Evolutionary conservation across 2,113 vertebrate species (phyloP).

Genomic region (Saguinus imperator): DNA sequence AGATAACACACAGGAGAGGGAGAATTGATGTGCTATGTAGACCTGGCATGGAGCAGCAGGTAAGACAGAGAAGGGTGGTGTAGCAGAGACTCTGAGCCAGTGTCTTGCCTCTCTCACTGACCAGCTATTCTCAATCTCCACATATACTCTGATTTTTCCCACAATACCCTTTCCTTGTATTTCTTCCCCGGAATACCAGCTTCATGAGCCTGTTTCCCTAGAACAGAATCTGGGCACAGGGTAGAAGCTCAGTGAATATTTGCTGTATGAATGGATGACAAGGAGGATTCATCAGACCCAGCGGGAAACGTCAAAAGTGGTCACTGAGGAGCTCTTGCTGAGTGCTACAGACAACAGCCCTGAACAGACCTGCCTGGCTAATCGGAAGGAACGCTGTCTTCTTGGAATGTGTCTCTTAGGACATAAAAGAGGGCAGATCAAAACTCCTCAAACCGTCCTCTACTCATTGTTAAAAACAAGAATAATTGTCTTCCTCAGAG

Average conservation of each 20-base stretch:
- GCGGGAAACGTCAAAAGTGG: background rate
- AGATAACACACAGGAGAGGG: background rate
- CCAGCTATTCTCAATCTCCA: background rate
- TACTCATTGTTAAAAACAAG: background rate
- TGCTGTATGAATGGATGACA: background rate
- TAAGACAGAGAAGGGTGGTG: background rate
- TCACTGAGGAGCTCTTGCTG: fast-evolving
- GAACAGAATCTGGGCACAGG: background rate
- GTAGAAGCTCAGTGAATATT: background rate
- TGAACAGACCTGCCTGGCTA: fast-evolving
- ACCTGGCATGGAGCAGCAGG: background rate
- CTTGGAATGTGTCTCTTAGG: background rate
- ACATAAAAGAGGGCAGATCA: background rate
- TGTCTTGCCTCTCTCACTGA: background rate
- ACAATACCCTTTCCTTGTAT: no score
- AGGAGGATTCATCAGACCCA: background rate
- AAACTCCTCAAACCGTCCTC: background rate
- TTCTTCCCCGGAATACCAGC: background rate
- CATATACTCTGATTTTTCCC: background rate
- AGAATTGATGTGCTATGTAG: background rate
- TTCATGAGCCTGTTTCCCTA: background rate
- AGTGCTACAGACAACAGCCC: background rate
- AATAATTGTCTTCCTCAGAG: background rate
- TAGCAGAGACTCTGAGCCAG: background rate
- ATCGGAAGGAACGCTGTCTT: background rate